Evolutionary conservation across 2,113 vertebrate species (phyloP).

Genomic region (Nibea albiflora): DNA sequence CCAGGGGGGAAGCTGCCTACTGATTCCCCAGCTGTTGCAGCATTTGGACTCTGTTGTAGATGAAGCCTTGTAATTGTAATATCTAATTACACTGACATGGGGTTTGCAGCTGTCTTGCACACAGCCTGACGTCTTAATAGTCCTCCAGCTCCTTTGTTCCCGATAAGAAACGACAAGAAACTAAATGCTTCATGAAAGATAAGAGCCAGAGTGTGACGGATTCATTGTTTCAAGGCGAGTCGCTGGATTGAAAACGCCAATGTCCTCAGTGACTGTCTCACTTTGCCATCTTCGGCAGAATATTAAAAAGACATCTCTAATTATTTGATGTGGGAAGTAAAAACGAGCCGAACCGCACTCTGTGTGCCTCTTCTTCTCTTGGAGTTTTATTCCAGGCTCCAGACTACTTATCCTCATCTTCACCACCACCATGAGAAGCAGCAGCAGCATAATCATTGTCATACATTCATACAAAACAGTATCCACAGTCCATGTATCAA

Average conservation of each 20-base stretch:
- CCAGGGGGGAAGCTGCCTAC: constrained; percentile 3
- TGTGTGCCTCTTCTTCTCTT: not conserved
- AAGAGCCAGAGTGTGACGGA: constrained; percentile 2
- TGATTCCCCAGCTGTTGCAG: constrained; percentile 64
- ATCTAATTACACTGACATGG: constrained; percentile 71
- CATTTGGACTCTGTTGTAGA: constrained; percentile 42
- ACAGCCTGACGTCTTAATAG: constrained; percentile 53
- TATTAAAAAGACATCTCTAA: not conserved
- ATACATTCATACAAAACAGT: not conserved
- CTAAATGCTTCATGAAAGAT: constrained; percentile 30
- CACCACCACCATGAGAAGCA: not conserved
- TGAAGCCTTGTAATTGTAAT: constrained; percentile 67
- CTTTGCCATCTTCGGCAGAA: constrained; percentile 22
- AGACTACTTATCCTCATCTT: not conserved
- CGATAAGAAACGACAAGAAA: constrained; percentile 32
- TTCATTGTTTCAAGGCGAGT: constrained; percentile 6
- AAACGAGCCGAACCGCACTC: not conserved
- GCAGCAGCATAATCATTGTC: not conserved
- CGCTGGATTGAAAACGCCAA: constrained; percentile 4
- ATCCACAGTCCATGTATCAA: not conserved
- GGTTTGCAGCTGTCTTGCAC: constrained; percentile 54
- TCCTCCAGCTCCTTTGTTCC: constrained; percentile 47
- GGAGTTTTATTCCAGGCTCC: not conserved
- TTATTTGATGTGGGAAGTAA: not conserved
- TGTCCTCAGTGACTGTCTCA: constrained; percentile 7